phyloP scores from a whole-genome alignment of 1,140 invertebrate species.

The Stegodyphus mimosarum region DNA sequence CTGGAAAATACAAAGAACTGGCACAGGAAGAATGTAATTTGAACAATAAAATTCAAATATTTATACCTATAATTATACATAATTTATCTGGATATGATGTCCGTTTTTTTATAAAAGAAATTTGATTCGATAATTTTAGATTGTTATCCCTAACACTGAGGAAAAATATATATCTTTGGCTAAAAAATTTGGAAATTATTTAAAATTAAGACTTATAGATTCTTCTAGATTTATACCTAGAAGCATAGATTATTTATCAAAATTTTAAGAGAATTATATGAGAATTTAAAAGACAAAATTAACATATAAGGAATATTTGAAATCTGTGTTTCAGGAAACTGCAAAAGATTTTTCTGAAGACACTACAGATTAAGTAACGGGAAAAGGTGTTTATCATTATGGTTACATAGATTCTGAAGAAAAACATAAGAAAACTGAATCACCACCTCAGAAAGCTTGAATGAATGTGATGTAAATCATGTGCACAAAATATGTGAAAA shows the following conservation, averaged over 20 bases:
- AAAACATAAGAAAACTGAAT: background rate
- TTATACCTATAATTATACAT: conserved; percentile 64
- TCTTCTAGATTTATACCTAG: background rate
- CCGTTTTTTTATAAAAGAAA: conserved; percentile 66
- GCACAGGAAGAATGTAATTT: background rate
- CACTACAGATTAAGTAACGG: background rate
- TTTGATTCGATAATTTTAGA: conserved; percentile 63
- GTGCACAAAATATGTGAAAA: conserved; percentile 62
- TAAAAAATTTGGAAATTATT: background rate
- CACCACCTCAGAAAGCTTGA: no score
- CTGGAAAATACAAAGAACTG: background rate
- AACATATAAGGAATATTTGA: no score
- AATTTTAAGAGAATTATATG: no score
- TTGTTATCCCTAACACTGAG: conserved; percentile 68
- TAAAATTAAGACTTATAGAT: conserved; percentile 18
- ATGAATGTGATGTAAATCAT: background rate
- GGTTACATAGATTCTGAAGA: background rate
- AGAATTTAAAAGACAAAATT: no score
- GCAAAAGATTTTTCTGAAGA: no score
- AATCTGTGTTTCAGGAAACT: no score
- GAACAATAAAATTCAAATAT: background rate
- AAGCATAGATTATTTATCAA: background rate
- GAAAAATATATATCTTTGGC: conserved; percentile 63
- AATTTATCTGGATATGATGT: conserved; percentile 67
- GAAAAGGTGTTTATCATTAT: background rate